phyloP scores from a whole-genome alignment of 2,113 vertebrate genomes.

The Rutilus rutilus region DNA sequence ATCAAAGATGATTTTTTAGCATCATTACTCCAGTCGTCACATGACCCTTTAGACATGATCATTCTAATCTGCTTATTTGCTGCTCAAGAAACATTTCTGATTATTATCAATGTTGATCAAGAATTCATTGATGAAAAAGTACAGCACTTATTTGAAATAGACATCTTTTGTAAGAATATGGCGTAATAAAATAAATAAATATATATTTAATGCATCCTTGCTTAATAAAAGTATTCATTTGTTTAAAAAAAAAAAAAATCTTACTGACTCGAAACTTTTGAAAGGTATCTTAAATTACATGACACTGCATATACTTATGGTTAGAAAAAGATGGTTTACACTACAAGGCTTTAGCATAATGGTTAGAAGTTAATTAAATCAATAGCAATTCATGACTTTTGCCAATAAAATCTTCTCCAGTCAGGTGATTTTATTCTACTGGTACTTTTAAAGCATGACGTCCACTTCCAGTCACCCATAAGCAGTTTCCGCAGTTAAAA shows the following conservation, averaged over 20 bases:
- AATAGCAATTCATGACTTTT: not conserved
- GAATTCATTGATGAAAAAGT: too few relatives aligned
- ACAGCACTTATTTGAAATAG: too few relatives aligned
- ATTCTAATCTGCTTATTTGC: not conserved
- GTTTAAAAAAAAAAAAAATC: not conserved
- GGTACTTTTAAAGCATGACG: not conserved
- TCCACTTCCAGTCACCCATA: not conserved
- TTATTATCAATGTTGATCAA: too few relatives aligned
- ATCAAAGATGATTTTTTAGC: not conserved
- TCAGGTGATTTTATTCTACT: not conserved
- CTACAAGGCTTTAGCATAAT: not conserved
- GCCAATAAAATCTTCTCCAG: not conserved
- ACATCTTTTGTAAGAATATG: too few relatives aligned
- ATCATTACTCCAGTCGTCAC: not conserved
- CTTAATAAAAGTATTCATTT: not conserved
- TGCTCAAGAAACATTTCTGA: not conserved
- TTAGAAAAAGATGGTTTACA: not conserved
- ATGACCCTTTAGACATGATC: not conserved
- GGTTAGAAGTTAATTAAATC: not conserved
- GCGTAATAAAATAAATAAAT: too few relatives aligned
- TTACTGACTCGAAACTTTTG: not conserved
- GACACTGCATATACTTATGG: not conserved
- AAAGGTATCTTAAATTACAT: not conserved
- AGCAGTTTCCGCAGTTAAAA: slow-evolving; percentile 10
- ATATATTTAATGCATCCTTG: too few relatives aligned